Conservation (phyloP, 2,113 vertebrate genomes). For the Mus musculus region DNA sequence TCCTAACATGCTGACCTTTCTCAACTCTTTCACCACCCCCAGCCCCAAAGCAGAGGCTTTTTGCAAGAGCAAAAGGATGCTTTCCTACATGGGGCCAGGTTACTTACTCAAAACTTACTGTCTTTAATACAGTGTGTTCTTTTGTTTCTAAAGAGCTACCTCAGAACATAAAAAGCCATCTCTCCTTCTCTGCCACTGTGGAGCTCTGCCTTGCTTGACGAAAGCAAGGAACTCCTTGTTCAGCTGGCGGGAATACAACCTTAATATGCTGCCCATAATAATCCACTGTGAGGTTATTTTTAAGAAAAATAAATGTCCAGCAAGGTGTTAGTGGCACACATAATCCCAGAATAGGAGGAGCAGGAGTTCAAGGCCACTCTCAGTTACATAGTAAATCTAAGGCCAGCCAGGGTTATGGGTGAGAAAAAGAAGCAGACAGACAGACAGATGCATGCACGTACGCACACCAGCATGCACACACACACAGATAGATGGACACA, state of each 20-base stretch:
- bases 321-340: not conserved
- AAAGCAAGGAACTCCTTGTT: slow-evolving; percentile 61
- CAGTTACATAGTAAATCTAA: not conserved
- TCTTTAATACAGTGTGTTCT: slow-evolving; percentile 42
- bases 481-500: too few species aligned
- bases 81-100: not conserved
- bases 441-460: too few species aligned
- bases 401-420: too few species aligned
- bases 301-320: slow-evolving; percentile 25
- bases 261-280: not conserved
- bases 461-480: too few species aligned
- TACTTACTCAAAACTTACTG: slow-evolving; percentile 8
- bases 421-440: not conserved
- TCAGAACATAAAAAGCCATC: slow-evolving; percentile 5
- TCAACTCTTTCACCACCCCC: not conserved
- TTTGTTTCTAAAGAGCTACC: slow-evolving; percentile 24
- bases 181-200: slow-evolving; percentile 55
- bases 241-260: not conserved
- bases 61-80: not conserved
- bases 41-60: not conserved
- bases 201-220: slow-evolving; percentile 34
- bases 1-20: not conserved
- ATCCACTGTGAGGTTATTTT: not conserved
- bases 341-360: not conserved
- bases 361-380: not conserved